Base-by-base conservation (phyloP, 2,888 invertebrate species). In the Drosophila stalkeri region DNA sequence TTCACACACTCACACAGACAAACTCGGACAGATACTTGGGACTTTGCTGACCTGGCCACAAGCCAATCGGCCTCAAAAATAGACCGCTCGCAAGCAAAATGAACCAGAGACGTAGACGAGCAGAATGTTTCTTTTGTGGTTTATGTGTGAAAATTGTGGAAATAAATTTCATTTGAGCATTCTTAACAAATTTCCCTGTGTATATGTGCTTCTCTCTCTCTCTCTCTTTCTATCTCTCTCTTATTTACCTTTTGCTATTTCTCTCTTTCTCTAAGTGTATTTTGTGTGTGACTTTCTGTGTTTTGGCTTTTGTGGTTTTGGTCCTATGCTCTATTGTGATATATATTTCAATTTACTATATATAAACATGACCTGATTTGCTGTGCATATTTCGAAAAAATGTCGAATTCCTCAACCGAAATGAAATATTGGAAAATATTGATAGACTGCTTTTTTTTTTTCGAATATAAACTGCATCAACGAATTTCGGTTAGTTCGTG, bases 311-410 rank as follows among this genome's bases (percentile, higher is more conserved):
- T 72, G 64, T 27, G 56, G 60, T 44, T 74, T 71, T 52, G 9
- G 57, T 57, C 31, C 61, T 68, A 47, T 39, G 18, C 39, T 31
- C 44, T 43, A 44, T 62, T 56, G 57, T 73, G 81, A 80, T 74
- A 84, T 86, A 81, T 84, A 68, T 75, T 87, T 84, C 72, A 81
- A 90, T 90, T 90, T 86, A 81, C 77, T 82, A 90, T 77, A 46
- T 54, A 74, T 72, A 31, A n/a, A n/a, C 6, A 68, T 55, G 62
- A 59, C 27, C 11, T 20, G 39, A 55, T 27, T 55, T 41, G 2
- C 23, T 35, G 18, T 52, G 20, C 3, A 20, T 37, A 14, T 37
- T 37, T 23, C 0, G n/a, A n/a, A 14, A n/a, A 41, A 12, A 7
- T 27, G 41, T 12, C 20, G 14, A 56, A 43, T 56, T 33, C 16